A percentile compares a stretch with the other conserved stretches of the same genome.
Conservation (phyloP, 2,113 vertebrate genomes). For the Phylloscopus trochilus region DNA sequence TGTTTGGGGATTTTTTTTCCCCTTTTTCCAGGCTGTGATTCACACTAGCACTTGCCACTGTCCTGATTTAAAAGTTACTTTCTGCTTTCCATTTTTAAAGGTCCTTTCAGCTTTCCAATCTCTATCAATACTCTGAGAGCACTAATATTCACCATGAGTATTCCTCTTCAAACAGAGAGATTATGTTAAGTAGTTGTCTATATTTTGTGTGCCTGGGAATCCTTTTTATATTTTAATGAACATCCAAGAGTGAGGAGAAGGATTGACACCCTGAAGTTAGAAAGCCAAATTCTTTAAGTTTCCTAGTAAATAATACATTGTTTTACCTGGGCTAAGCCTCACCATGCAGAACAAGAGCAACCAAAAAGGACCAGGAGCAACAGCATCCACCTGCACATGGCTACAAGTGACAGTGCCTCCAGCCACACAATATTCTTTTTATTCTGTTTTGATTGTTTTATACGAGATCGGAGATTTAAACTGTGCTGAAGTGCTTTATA, state of each 20-base stretch:
- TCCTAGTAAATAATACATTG: background rate
- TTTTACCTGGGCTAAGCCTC: background rate
- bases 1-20: background rate
- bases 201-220: background rate
- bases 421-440: background rate
- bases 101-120: background rate
- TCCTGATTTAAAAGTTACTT: background rate
- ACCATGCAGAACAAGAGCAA: background rate
- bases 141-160: background rate
- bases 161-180: background rate
- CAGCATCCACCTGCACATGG: fast-evolving
- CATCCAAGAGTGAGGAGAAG: background rate
- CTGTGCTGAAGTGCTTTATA: background rate
- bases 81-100: background rate
- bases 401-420: background rate
- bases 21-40: background rate
- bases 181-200: background rate
- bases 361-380: fast-evolving
- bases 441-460: background rate
- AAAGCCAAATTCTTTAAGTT: background rate
- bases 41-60: background rate
- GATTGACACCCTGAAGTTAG: background rate
- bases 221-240: background rate
- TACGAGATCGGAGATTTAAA: background rate
- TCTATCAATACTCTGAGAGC: background rate